Percentiles rank a stretch among this genome's conserved stretches.
Conservation (phyloP, 2,113 vertebrate species). For the Rhodinocichla rosea region DNA sequence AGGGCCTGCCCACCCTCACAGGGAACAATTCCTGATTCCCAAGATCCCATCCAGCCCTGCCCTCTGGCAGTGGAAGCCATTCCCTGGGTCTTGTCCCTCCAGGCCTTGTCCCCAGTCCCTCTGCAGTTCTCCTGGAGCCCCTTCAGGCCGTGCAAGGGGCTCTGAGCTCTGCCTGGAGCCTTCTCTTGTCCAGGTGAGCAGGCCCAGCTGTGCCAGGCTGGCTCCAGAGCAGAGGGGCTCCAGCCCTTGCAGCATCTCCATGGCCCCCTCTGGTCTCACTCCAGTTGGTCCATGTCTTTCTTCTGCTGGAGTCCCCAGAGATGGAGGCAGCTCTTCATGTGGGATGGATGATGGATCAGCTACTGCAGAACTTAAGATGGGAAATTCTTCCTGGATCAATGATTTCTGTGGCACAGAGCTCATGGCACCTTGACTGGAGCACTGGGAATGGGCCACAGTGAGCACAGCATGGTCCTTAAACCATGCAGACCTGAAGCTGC, state of each 20-base stretch:
- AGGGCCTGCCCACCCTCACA: fast-evolving
- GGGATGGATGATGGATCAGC: not conserved
- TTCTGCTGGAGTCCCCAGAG: not conserved
- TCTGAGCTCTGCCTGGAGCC: not conserved
- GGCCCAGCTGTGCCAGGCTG: not conserved
- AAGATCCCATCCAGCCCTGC: not conserved
- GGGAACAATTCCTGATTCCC: fast-evolving
- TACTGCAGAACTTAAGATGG: not conserved
- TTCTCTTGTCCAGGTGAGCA: not conserved
- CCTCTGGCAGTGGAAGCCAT: not conserved
- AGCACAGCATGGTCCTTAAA: not conserved
- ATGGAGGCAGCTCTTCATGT: not conserved
- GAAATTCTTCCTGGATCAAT: not conserved
- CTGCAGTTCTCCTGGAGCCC: not conserved
- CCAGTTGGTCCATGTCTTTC: not conserved
- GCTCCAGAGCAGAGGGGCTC: not conserved
- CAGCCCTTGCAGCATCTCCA: fast-evolving
- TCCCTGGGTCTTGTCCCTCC: not conserved
- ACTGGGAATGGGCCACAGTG: not conserved
- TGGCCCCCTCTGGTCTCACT: not conserved
- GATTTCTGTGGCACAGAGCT: not conserved
- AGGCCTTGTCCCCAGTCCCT: not conserved
- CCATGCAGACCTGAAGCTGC: not conserved
- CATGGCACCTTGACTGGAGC: not conserved
- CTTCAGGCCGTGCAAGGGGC: not conserved